phyloP scores from a whole-genome alignment of 2,888 invertebrate genomes.

The Thalpophila matura region DNA sequence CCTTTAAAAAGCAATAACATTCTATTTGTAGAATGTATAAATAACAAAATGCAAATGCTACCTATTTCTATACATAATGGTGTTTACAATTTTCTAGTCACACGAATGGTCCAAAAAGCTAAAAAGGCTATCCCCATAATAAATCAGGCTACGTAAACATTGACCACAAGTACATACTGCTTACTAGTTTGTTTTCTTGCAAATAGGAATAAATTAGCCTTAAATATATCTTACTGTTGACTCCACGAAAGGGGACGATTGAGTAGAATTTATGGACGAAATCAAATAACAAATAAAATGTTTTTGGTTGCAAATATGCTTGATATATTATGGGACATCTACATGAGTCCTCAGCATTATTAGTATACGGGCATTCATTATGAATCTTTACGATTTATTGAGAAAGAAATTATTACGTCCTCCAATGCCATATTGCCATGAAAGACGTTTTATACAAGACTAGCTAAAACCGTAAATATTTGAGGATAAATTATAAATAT shows the following conservation, averaged over 20 bases:
- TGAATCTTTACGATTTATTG: no score
- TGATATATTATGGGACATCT: background rate
- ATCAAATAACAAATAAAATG: slow-evolving; percentile 49
- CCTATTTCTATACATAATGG: background rate
- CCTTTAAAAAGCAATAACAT: no score
- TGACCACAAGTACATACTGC: slow-evolving; percentile 41
- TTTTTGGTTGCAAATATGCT: slow-evolving; percentile 3
- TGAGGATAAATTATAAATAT: no score
- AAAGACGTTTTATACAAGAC: no score
- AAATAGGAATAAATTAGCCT: slow-evolving; percentile 58
- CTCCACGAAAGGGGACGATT: slow-evolving; percentile 32
- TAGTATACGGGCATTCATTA: no score
- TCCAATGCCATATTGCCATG: no score
- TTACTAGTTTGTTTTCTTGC: slow-evolving; percentile 47
- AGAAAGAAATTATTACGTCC: no score
- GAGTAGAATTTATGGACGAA: slow-evolving; percentile 46
- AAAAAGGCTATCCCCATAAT: slow-evolving; percentile 19
- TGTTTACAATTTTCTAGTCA: background rate
- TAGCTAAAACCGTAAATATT: no score
- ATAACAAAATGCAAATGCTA: no score
- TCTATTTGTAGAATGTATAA: no score
- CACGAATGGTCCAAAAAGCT: background rate
- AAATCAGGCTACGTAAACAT: slow-evolving; percentile 45
- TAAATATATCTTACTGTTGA: slow-evolving; percentile 44
- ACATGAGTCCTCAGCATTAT: background rate